phyloP scores from a whole-genome alignment of 2,888 invertebrate genomes.

The Meiosimyza platycephala region DNA sequence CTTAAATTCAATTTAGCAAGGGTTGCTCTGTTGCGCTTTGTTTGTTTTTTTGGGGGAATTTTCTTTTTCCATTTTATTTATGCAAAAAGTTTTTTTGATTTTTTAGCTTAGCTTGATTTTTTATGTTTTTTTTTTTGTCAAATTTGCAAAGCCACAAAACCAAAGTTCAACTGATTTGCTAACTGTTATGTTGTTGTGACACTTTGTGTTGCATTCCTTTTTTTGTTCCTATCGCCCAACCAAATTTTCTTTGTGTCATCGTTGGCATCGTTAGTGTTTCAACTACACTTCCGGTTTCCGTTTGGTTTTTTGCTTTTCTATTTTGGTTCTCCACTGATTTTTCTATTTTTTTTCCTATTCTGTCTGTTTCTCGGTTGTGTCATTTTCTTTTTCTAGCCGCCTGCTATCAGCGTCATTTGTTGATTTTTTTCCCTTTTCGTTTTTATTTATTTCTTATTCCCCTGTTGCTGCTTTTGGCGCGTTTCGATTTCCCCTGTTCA shows the following conservation, averaged over 20 bases:
- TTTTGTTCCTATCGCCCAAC: background rate
- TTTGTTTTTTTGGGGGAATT: background rate
- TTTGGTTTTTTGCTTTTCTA: constrained; percentile 41
- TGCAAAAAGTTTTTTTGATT: constrained; percentile 2
- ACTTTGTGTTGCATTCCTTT: background rate
- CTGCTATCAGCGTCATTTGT: too few relatives aligned
- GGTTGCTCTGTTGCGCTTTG: constrained; percentile 13
- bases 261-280: constrained; percentile 47
- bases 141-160: constrained; percentile 9
- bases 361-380: background rate
- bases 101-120: background rate
- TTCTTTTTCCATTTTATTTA: background rate
- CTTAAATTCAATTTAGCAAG: constrained; percentile 17
- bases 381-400: constrained; percentile 9
- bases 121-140: background rate
- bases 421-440: background rate
- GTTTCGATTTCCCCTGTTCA: constrained; percentile 29
- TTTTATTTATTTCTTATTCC: background rate
- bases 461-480: constrained; percentile 17
- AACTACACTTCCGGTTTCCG: constrained; percentile 55
- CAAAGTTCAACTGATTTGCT: constrained; percentile 24
- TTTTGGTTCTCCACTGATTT: background rate
- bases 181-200: background rate
- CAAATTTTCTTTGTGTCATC: background rate
- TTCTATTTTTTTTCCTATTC: background rate